Percentiles rank a stretch among this genome's conserved stretches.
phyloP scores from a whole-genome alignment of 37 sponge, comb jelly and placozoan genomes.

The Ianthella basta region DNA sequence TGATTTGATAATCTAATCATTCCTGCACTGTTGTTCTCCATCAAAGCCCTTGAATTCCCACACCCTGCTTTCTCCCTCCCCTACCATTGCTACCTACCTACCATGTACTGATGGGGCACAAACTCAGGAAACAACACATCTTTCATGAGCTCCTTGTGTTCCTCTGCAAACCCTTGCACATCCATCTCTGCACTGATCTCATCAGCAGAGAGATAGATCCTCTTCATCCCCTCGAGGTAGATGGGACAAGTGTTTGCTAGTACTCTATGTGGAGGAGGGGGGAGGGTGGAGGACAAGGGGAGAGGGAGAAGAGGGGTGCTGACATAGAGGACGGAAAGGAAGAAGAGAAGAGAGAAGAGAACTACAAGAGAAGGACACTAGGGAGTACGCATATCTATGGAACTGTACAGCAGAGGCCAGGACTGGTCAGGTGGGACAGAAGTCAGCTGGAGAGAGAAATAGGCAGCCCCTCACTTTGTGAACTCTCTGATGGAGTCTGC shows the following conservation, averaged over 20 bases:
- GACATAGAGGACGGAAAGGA: no score
- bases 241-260: constrained; percentile 90
- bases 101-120: constrained; percentile 41
- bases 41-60: no score
- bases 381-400: no score
- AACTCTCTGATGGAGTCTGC: constrained; percentile 61
- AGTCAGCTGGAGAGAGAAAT: no score
- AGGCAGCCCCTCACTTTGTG: constrained; percentile 68
- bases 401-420: no score
- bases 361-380: neutral
- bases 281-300: neutral
- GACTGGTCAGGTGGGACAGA: no score
- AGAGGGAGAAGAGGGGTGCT: neutral
- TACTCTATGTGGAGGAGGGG: constrained; percentile 41
- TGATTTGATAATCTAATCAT: no score
- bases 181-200: constrained; percentile 71
- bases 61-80: no score
- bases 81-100: neutral
- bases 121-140: constrained; percentile 15
- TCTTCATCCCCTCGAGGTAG: constrained; percentile 85
- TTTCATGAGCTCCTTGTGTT: constrained; percentile 40
- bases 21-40: no score
- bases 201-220: constrained; percentile 69
- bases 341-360: neutral
- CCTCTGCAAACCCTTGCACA: constrained; percentile 68